Evolutionary conservation across 2,113 vertebrate species (phyloP), one percentile per base, ranked within the genome.

Genomic region (Nothobranchius furzeri): DNA sequence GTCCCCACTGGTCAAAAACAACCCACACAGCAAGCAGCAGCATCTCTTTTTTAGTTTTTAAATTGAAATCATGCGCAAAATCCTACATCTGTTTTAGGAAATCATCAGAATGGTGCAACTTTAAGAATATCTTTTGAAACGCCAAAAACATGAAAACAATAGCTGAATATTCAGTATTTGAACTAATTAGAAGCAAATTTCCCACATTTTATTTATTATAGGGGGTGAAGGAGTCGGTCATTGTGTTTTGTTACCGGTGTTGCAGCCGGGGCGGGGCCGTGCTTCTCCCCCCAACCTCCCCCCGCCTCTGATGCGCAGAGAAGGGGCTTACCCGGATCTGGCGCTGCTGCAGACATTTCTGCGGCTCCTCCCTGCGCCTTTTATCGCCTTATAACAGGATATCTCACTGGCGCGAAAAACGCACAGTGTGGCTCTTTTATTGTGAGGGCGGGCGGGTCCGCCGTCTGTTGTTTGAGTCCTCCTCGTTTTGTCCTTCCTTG

Each of bases 341-440:
- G 14, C 15, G 47, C 81, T 78, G 74, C 87, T 87, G 90, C 91
- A 86, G 89, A 85, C 73, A 73, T 89, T 84, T 81, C 40, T 47
- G 12, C 84, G 77, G 76, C 89, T 86, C 90, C 89, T 52, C 88
- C 88, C 89, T 79, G 60, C 64, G 46, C 76, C n/a, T 64, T 65
- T 83, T 58, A 80, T 75, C 76, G 65, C 68, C 64, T 76, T 90
- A 89, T 91, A 91, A 87, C 83, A 86, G 65, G 82, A 84, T 82
- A 73, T 75, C 75, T 66, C 68, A 87, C 85, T 91, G 90, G 89
- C 90, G 90, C 89, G 88, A 91, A 91, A 91, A 88, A 87, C 81
- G 82, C 89, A 88, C 79, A 68, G 88, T 83, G 85, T 76, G 78
- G 65, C 74, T 89, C 48, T 73, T 64, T 50, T 75, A 8, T 63